Percentiles rank a stretch among this genome's conserved stretches.
Evolutionary conservation across 2,888 invertebrate genomes (phyloP).

Genomic region (Lordiphosa fenestrarum): DNA sequence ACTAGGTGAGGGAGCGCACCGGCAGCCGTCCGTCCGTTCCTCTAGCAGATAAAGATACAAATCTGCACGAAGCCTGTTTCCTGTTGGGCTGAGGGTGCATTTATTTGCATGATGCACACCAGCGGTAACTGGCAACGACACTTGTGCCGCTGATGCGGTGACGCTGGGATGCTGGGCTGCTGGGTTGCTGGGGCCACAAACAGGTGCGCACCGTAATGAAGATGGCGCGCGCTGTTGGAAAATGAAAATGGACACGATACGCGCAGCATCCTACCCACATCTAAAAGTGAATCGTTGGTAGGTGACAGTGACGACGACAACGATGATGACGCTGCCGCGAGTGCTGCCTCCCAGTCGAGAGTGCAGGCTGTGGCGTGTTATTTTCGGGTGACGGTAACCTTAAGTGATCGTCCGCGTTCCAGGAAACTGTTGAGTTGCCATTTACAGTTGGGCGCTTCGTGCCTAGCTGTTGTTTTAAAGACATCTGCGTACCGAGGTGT

Average conservation of each 20-base stretch:
- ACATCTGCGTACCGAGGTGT: slow-evolving; percentile 13
- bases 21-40: slow-evolving; percentile 39
- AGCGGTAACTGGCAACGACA: slow-evolving; percentile 41
- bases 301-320: slow-evolving; percentile 39
- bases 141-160: slow-evolving; percentile 39
- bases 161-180: slow-evolving; percentile 4
- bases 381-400: slow-evolving; percentile 37
- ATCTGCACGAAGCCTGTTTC: slow-evolving; percentile 73
- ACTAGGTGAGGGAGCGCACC: slow-evolving; percentile 49
- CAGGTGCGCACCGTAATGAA: slow-evolving; percentile 61
- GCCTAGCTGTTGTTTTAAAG: slow-evolving; percentile 14
- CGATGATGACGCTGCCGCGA: slow-evolving; percentile 44
- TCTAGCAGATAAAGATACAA: slow-evolving; percentile 69
- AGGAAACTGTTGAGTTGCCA: slow-evolving; percentile 60
- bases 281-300: slow-evolving; percentile 57
- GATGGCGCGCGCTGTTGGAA: slow-evolving; percentile 38
- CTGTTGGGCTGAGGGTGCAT: slow-evolving; percentile 75
- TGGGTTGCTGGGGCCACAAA: slow-evolving; percentile 19
- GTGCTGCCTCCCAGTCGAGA: background rate
- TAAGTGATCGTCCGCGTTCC: slow-evolving; percentile 67
- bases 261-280: slow-evolving; percentile 40
- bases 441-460: slow-evolving; percentile 59
- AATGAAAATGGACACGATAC: slow-evolving; percentile 48
- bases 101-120: slow-evolving; percentile 74
- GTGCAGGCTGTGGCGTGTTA: slow-evolving; percentile 34